phyloP scores from a whole-genome alignment of 2,797 vertebrate genomes.

The Eidolon dupreanum region DNA sequence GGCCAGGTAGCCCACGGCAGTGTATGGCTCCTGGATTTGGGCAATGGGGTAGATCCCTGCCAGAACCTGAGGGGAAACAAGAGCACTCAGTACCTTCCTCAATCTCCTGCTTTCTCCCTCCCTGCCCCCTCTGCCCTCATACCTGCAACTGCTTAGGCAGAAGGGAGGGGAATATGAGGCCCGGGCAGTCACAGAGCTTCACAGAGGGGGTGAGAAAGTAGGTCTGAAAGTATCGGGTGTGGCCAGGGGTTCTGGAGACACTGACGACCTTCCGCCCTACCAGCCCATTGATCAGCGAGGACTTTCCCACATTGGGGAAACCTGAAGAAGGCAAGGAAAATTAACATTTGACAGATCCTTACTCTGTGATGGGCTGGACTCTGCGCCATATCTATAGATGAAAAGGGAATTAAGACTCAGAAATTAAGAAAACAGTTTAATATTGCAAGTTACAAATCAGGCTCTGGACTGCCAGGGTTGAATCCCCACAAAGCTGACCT shows the following conservation, averaged over 20 bases:
- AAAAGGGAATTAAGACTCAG: background rate
- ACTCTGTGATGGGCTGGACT: background rate
- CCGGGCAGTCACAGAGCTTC: slow-evolving; percentile 96
- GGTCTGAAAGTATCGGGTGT: slow-evolving; percentile 98
- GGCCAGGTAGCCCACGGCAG: slow-evolving; percentile 93
- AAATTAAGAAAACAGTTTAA: background rate
- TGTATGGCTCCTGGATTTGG: slow-evolving; percentile 96
- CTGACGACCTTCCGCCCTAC: slow-evolving; percentile 95
- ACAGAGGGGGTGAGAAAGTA: slow-evolving; percentile 95
- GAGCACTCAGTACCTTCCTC: slow-evolving; percentile 61
- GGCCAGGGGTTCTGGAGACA: slow-evolving; percentile 95
- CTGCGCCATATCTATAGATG: fast-evolving
- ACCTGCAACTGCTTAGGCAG: slow-evolving; percentile 94
- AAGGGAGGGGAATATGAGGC: slow-evolving; percentile 93
- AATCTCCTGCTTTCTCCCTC: too few relatives aligned
- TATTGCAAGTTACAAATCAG: background rate
- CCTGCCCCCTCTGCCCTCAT: background rate
- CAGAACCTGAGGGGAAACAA: slow-evolving; percentile 89
- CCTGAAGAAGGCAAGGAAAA: slow-evolving; percentile 81
- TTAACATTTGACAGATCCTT: background rate
- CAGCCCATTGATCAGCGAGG: slow-evolving; percentile 94
- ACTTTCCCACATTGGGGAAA: slow-evolving; percentile 96
- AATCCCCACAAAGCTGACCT: background rate
- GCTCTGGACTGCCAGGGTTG: background rate
- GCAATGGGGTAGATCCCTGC: slow-evolving; percentile 94